Evolutionary conservation across 2,888 invertebrate genomes (phyloP).

Genomic region (Temnothorax unifasciatus): DNA sequence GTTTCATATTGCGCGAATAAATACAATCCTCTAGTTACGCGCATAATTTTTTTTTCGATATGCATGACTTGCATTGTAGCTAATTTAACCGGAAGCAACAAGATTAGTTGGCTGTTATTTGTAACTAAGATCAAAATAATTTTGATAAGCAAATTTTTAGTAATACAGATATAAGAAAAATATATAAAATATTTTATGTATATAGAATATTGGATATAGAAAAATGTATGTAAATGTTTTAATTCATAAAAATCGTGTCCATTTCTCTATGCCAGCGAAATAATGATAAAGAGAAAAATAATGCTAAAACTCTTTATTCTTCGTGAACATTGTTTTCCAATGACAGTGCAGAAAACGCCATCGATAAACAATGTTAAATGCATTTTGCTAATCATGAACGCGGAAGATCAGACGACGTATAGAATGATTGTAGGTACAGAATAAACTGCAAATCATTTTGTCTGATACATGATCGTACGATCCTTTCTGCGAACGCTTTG

Average conservation of each 20-base stretch:
- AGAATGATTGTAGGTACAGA: not conserved
- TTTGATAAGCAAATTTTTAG: not conserved
- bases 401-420: not conserved
- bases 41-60: not conserved
- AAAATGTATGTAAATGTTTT: not conserved
- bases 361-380: not conserved
- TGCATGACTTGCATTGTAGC: not conserved
- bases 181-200: not conserved
- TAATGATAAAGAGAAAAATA: not conserved
- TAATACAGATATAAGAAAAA: not conserved
- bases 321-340: not conserved
- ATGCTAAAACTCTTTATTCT: not conserved
- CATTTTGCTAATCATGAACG: not conserved
- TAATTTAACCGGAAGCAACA: not conserved
- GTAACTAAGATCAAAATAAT: not conserved
- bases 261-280: not conserved
- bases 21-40: not conserved
- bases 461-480: not conserved
- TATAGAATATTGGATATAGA: no score
- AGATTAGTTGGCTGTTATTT: not conserved
- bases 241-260: not conserved
- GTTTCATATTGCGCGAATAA: slow-evolving; percentile 16
- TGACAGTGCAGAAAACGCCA: not conserved
- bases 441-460: not conserved
- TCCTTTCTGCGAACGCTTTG: not conserved